Base-by-base conservation (phyloP, 1,140 invertebrate genomes). In the Sinonovacula constricta region DNA sequence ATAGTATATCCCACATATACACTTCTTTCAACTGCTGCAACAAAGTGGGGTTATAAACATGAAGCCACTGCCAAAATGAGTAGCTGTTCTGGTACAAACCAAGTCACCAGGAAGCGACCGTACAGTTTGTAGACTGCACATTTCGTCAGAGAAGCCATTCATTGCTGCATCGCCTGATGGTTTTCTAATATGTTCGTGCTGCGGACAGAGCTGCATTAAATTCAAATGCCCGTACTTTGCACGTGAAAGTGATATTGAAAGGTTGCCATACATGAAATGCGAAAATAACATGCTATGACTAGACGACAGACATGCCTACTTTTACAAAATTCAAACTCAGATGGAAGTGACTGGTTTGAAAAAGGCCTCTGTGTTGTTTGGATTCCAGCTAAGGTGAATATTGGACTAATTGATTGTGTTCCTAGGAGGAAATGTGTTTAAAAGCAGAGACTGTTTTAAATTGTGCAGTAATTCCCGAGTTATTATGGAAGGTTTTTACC, bases 181-280 rank as follows among this genome's bases (percentile, higher is more conserved):
- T 26, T 28, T 80, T n/a, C 14, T 69, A 3, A 15, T 1, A 31
- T 83, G 81, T 70, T 31, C 57, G 34, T 82, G 81, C 51, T 85
- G 84, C 68, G 77, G 79, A 33, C 22, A 66, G n/a, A 57, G 56
- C n/a, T 51, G 36, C 67, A 2, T 85, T 3, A 68, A 83, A 82
- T 53, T 82, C 4, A 85, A 83, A 63, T 82, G 82, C 36, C 76
- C 77, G n/a, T n/a, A n/a, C 14, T 83, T 56, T 59, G 70, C 71
- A 53, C 66, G 59, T 12, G 78, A 31, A 30, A 62, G 69, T 71
- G 22, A 7, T 36, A 39, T 30, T 3, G 45, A 69, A 15, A 67
- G 53, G 18, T 14, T 34, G 7, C 70, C 34, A 36, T 59, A 51
- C 1, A 34, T 33, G 45, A 36, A 36, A 53, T 18, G 10, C 36